Percentiles rank a stretch among this genome's conserved stretches.
These are phyloP conservation scores for Hipparchia sbordonii DNA, from an alignment of 2,888 invertebrate genomes.

Conservation along the genomic window DNA sequence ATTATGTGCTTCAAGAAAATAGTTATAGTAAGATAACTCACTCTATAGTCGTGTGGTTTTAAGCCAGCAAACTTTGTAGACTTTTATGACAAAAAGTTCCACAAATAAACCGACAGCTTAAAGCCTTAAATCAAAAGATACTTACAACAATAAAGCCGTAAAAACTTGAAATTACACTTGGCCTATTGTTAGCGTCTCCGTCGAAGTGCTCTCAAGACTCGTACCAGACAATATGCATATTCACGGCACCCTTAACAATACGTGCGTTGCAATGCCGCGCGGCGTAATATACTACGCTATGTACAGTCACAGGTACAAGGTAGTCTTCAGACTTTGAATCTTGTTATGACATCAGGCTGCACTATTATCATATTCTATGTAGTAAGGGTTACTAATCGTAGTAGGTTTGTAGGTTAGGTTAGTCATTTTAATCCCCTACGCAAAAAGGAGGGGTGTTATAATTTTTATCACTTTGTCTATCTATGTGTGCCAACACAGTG, in stretches of 20 bases:
- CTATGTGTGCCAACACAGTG: too few species aligned
- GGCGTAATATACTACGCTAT: conserved; percentile 16
- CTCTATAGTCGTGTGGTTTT: not conserved
- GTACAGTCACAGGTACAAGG: not conserved
- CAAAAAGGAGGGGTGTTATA: too few species aligned
- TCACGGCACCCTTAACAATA: conserved; percentile 48
- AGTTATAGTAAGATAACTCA: too few species aligned
- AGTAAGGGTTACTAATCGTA: too few species aligned
- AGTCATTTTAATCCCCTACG: too few species aligned
- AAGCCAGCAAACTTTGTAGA: not conserved
- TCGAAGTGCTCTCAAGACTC: conserved; percentile 59
- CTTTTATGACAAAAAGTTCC: conserved; percentile 10
- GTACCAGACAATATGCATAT: conserved; percentile 72
- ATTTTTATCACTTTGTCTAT: too few species aligned
- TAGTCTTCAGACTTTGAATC: not conserved
- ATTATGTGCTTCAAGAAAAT: too few species aligned
- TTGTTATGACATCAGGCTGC: not conserved
- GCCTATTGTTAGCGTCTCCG: conserved; percentile 62
- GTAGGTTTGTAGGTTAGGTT: too few species aligned
- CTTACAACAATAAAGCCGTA: conserved; percentile 54
- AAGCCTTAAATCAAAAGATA: conserved; percentile 35
- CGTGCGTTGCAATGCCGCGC: conserved; percentile 33
- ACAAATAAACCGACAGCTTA: conserved; percentile 23
- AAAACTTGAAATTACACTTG: conserved; percentile 60
- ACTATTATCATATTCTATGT: too few species aligned